A percentile compares a stretch with the other conserved stretches of the same genome.
phyloP scores from a whole-genome alignment of 2,113 vertebrate genomes.

The Gallinago jamesoni region DNA sequence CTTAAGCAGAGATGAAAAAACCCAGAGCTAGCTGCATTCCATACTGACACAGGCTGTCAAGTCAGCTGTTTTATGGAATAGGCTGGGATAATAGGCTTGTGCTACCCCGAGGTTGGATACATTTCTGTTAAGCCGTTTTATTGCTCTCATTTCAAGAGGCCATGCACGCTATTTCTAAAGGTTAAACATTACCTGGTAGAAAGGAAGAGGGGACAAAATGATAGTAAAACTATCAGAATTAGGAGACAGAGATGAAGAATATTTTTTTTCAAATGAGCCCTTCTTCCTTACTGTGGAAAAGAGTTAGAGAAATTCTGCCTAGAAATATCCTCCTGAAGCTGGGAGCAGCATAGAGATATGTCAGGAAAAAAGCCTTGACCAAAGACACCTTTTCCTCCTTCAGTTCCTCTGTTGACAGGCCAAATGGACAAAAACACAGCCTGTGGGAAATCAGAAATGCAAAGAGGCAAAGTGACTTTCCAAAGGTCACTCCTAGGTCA shows the following conservation, averaged over 20 bases:
- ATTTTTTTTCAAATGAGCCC: neutral
- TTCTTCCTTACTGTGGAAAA: neutral
- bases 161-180: neutral
- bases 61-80: conserved; percentile 17
- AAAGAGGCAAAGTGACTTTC: neutral
- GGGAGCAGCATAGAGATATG: neutral
- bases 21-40: conserved; percentile 23
- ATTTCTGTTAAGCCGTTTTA: neutral
- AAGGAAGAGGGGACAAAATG: neutral
- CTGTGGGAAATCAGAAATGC: neutral
- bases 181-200: neutral
- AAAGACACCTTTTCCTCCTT: neutral
- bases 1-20: conserved; percentile 18
- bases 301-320: neutral
- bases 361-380: neutral
- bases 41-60: conserved; percentile 17
- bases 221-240: neutral
- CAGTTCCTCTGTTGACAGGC: neutral
- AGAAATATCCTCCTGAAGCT: neutral
- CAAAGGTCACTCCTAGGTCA: neutral
- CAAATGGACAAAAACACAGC: neutral
- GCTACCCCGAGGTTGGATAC: neutral
- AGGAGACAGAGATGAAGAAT: neutral
- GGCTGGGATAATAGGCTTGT: neutral
- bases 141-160: neutral